Evolutionary conservation across 1,140 invertebrate species (phyloP).

Genomic region (Venustaconcha ellipsiformis): DNA sequence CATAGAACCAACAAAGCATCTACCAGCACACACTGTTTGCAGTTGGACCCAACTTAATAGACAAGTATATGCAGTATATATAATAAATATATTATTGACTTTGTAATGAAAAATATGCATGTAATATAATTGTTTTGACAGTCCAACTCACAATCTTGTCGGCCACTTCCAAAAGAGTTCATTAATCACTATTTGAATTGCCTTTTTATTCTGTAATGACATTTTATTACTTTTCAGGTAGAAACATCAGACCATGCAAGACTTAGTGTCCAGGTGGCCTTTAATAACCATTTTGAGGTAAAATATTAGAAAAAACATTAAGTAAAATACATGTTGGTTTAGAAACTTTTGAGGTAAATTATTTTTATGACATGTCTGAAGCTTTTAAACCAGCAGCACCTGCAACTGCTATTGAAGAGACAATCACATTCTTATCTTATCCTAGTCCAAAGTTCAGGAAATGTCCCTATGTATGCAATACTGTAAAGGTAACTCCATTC

Average conservation of each 20-base stretch:
- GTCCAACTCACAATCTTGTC: too few relatives aligned
- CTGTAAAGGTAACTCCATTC: too few relatives aligned
- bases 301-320: conserved; percentile 6
- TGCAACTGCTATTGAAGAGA: not conserved
- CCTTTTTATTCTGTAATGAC: not conserved
- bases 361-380: conserved; percentile 14
- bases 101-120: too few relatives aligned
- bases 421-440: not conserved
- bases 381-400: conserved; percentile 4
- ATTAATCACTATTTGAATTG: not conserved
- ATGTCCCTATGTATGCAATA: not conserved
- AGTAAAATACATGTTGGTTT: not conserved
- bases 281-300: conserved; percentile 66
- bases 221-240: conserved; percentile 46
- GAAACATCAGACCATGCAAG: conserved; percentile 68
- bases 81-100: too few relatives aligned
- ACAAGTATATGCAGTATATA: not conserved
- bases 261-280: conserved; percentile 56
- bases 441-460: not conserved
- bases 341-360: conserved; percentile 16
- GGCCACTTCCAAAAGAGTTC: too few relatives aligned
- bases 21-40: not conserved
- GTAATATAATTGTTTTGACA: too few relatives aligned
- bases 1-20: too few relatives aligned
- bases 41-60: not conserved